A percentile compares a stretch with the other conserved stretches of the same genome.
These are phyloP conservation scores for Sebastes itinus DNA, from an alignment of 2,797 vertebrate species.

Conservation along the genomic window DNA sequence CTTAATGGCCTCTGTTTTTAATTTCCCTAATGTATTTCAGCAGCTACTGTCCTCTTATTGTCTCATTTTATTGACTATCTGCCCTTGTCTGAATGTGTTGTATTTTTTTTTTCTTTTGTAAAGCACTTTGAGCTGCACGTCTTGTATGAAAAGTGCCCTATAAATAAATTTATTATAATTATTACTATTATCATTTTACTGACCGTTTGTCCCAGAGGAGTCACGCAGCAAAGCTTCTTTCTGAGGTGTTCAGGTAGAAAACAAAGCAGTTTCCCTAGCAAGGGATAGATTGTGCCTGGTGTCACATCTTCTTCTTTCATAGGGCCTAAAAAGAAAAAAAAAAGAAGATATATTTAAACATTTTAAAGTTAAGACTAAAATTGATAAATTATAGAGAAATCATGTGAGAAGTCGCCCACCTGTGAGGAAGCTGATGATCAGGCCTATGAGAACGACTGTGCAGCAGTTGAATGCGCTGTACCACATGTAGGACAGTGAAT, in stretches of 20 bases:
- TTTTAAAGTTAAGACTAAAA: not conserved
- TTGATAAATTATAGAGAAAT: not conserved
- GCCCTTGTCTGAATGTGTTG: too few relatives aligned
- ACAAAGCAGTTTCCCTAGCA: conserved; percentile 80
- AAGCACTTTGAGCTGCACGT: too few relatives aligned
- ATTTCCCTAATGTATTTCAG: too few relatives aligned
- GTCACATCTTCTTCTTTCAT: conserved; percentile 78
- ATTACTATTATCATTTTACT: conserved; percentile 5
- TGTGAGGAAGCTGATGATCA: conserved; percentile 89
- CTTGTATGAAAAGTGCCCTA: too few relatives aligned
- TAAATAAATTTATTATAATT: not conserved
- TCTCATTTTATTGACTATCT: too few relatives aligned
- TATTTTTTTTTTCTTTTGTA: too few relatives aligned
- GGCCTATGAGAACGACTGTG: conserved; percentile 87
- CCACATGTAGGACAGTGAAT: conserved; percentile 95
- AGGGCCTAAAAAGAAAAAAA: conserved; percentile 74
- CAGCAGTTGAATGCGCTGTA: conserved; percentile 92
- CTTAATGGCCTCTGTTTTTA: too few relatives aligned
- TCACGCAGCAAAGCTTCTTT: conserved; percentile 75
- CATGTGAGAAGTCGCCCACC: conserved; percentile 69
- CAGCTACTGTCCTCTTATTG: fast-evolving
- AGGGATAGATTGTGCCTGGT: conserved; percentile 86
- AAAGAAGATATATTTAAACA: not conserved
- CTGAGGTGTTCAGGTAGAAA: conserved; percentile 81
- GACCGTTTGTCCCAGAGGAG: conserved; percentile 66